Conservation (phyloP, 2,888 invertebrate genomes). For the Philhelius pedissequus region DNA sequence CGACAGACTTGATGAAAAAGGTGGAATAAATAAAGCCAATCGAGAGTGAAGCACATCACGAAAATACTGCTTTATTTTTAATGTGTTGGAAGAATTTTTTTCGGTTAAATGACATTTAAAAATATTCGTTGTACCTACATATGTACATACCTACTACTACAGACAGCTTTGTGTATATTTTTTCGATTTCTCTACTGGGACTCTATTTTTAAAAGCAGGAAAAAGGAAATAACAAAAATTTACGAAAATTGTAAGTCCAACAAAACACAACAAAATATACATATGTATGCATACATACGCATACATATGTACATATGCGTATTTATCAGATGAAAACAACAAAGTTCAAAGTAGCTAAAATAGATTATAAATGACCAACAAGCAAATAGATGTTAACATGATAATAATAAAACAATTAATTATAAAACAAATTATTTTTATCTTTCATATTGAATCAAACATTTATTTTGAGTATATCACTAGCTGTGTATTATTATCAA, state of each 20-base stretch:
- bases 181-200: conserved; percentile 21
- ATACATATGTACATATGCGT: background rate
- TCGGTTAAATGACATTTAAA: conserved; percentile 64
- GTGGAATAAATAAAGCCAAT: conserved; percentile 19
- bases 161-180: conserved; percentile 25
- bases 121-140: conserved; percentile 19
- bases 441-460: background rate
- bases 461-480: no score
- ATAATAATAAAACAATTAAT: background rate
- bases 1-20: conserved; percentile 3
- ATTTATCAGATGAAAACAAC: background rate
- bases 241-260: conserved; percentile 32
- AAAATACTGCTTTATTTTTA: background rate
- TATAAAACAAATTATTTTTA: background rate
- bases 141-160: background rate
- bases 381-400: conserved; percentile 19
- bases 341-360: conserved; percentile 19
- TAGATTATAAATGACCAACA: conserved; percentile 10
- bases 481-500: no score
- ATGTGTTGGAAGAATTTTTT: background rate
- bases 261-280: background rate
- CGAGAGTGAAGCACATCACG: background rate
- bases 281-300: no score
- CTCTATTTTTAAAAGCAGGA: conserved; percentile 58
- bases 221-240: conserved; percentile 48